Evolutionary conservation across 2,888 invertebrate genomes (phyloP), one percentile per base, ranked within the genome.

Genomic region (Neoitamus cyanurus): DNA sequence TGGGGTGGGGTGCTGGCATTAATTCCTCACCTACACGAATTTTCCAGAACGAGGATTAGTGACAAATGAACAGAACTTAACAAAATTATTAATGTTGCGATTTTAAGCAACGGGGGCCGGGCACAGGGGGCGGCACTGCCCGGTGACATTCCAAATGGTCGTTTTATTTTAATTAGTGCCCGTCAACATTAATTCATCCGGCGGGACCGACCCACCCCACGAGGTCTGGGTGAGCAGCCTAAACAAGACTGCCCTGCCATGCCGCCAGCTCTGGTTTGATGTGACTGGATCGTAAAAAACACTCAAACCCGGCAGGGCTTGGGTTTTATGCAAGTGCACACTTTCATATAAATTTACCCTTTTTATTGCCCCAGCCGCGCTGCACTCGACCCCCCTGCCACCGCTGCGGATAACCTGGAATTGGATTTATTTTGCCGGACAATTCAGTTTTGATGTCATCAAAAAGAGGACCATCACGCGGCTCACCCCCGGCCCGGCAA

Each of bases 361-460:
- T 82, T 82, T 82, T 82, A 69, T 82, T 15, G 69, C 69, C 34
- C 7, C 7, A 6, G 28, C 13, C 11, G 15, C 13, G 37, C 25
- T 25, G 36, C n/a, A 37, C n/a, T 28, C 37, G 6, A 30, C n/a
- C 11, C 31, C 4, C 37, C 82, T 25, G 46, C 25, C 11, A 58
- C 30, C 15, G 13, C 25, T 82, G 69, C 68, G 68, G 68, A 69
- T 82, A 69, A 69, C 68, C 69, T 68, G 82, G 25, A 82, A 69
- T 68, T 82, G 82, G 82, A 82, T 82, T 82, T 82, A 82, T 82
- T 82, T 69, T 69, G 13, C 82, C 13, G 82, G 82, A 82, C 82
- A 82, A 82, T 82, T 37, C 82, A 82, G 82, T 82, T 82, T 82
- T 82, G 82, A 82, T 82, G 82, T 82, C 82, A 82, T 82, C 82